Evolutionary conservation across 2,113 vertebrate species (phyloP).

Genomic region (Gallinago media): DNA sequence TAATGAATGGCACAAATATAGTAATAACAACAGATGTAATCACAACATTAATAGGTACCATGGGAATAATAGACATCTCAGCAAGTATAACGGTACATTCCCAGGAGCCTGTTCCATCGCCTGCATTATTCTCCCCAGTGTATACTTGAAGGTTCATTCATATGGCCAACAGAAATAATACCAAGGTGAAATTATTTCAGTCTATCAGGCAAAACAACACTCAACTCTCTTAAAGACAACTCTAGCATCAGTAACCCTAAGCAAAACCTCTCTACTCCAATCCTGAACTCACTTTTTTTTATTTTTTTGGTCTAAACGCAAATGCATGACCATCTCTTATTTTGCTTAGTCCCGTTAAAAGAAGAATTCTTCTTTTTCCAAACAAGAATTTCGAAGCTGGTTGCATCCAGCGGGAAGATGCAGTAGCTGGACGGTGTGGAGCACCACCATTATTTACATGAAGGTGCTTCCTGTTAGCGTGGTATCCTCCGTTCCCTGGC

Average conservation of each 20-base stretch:
- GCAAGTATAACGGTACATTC: neutral
- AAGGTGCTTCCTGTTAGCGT: conserved; percentile 52
- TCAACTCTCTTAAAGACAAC: neutral
- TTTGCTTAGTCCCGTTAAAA: neutral
- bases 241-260: neutral
- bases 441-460: conserved; percentile 7
- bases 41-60: neutral
- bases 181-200: neutral
- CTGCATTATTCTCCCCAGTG: neutral
- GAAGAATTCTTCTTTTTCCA: neutral
- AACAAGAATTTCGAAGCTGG: neutral
- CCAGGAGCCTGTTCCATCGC: neutral
- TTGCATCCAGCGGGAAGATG: neutral
- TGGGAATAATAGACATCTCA: neutral
- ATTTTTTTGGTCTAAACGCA: neutral
- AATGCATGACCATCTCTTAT: neutral
- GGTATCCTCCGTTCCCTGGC: neutral
- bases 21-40: neutral
- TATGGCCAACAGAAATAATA: neutral
- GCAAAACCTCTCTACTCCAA: neutral
- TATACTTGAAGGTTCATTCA: neutral
- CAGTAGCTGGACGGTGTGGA: neutral
- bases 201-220: neutral
- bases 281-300: neutral
- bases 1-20: neutral